Percentiles rank a stretch among this genome's conserved stretches.
phyloP scores from a whole-genome alignment of 92 coral and sea anemone genomes.

The Porites lobata region DNA sequence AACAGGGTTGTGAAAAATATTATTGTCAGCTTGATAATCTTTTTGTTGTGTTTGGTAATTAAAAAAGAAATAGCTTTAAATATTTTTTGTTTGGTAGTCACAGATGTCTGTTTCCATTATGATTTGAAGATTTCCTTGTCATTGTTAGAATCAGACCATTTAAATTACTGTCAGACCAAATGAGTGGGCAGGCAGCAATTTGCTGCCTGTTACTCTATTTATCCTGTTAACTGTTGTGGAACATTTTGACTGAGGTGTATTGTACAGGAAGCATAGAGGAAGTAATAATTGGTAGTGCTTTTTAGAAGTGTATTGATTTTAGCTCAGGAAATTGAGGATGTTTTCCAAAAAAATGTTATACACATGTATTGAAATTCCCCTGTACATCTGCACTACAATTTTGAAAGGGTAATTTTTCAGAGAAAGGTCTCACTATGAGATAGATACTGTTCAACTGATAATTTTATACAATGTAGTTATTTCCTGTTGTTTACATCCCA shows the following conservation, averaged over 20 bases:
- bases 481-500: too few species aligned
- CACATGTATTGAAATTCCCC: background rate
- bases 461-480: too few species aligned
- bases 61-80: background rate
- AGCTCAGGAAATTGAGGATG: background rate
- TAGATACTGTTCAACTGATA: too few species aligned
- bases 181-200: too few species aligned
- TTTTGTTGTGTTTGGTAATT: background rate
- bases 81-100: background rate
- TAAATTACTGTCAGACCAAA: too few species aligned
- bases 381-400: background rate
- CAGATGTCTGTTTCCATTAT: background rate
- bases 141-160: background rate
- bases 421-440: too few species aligned
- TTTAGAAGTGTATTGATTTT: background rate
- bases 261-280: conserved; percentile 12
- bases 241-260: background rate
- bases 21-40: background rate
- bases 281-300: background rate
- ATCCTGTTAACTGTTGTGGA: too few species aligned
- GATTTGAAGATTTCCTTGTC: background rate
- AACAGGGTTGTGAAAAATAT: background rate
- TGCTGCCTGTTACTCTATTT: too few species aligned
- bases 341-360: background rate
- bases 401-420: background rate